Percentiles rank a stretch among this genome's conserved stretches.
These are phyloP conservation scores for Oligia fasciuncula DNA, from an alignment of 2,888 invertebrate genomes.

Conservation along the genomic window DNA sequence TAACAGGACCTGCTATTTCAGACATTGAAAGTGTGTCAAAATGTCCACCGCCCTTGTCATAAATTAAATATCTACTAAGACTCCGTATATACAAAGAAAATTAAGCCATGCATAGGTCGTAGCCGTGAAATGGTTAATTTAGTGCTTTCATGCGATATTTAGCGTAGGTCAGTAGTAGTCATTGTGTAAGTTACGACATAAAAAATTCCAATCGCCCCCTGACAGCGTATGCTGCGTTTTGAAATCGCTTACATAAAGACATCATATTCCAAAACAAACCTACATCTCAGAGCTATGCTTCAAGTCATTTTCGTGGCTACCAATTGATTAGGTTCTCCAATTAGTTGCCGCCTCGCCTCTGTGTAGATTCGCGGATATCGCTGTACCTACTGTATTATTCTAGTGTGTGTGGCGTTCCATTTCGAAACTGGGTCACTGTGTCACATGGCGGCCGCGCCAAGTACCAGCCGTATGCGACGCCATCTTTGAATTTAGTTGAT, in stretches of 20 bases:
- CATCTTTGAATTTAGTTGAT: conserved; percentile 87
- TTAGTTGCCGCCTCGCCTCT: conserved; percentile 71
- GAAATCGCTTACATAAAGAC: conserved; percentile 44
- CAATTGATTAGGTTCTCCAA: conserved; percentile 72
- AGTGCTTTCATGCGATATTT: not conserved
- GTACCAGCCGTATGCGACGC: conserved; percentile 84
- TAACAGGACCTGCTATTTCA: conserved; percentile 69
- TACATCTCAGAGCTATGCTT: not conserved
- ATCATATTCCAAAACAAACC: not conserved
- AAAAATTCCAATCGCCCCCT: not conserved
- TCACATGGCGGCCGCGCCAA: conserved; percentile 87
- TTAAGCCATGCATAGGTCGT: not conserved
- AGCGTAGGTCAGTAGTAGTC: not conserved
- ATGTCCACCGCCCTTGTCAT: not conserved
- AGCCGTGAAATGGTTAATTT: not conserved
- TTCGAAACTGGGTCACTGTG: conserved; percentile 89
- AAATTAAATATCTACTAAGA: conserved; percentile 11
- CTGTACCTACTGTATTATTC: conserved; percentile 77
- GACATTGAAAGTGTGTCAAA: conserved; percentile 61
- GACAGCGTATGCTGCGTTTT: not conserved
- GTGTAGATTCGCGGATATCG: conserved; percentile 76
- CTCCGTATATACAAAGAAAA: not conserved
- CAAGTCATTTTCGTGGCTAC: conserved; percentile 54
- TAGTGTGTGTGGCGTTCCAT: conserved; percentile 88
- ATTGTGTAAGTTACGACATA: not conserved